A percentile compares a stretch with the other conserved stretches of the same genome.
These are phyloP conservation scores for Orgyia antiqua DNA, from an alignment of 2,888 invertebrate genomes.

Conservation along the genomic window DNA sequence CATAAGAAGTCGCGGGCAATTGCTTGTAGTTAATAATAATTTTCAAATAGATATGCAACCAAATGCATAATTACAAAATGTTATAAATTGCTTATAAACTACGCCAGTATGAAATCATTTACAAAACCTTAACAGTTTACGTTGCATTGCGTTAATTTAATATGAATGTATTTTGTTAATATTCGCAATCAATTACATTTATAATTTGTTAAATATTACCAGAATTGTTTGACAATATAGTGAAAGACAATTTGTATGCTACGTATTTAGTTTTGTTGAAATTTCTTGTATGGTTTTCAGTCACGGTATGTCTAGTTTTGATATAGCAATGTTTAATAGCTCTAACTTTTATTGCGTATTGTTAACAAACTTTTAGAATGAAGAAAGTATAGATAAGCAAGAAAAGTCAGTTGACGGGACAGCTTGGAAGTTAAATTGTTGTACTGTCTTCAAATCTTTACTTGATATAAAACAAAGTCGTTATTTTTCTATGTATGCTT, in stretches of 20 bases:
- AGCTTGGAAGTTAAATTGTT: too few relatives aligned
- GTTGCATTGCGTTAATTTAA: constrained; percentile 7
- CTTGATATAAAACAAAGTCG: too few relatives aligned
- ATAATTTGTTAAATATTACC: constrained; percentile 17
- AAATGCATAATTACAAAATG: constrained; percentile 34
- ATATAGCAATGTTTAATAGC: too few relatives aligned
- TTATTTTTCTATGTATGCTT: too few relatives aligned
- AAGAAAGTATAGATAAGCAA: too few relatives aligned
- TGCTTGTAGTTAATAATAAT: too few relatives aligned
- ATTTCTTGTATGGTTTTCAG: constrained; percentile 2
- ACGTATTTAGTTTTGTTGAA: constrained; percentile 5
- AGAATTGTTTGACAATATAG: constrained; percentile 11
- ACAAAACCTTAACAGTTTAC: constrained; percentile 26
- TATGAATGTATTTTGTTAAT: constrained; percentile 22
- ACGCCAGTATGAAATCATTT: constrained; percentile 30
- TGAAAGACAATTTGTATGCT: constrained; percentile 5
- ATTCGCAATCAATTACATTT: constrained; percentile 22
- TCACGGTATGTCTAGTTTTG: constrained; percentile 22
- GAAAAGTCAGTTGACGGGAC: too few relatives aligned
- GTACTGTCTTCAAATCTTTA: too few relatives aligned
- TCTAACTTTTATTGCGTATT: too few relatives aligned
- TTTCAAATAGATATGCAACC: constrained; percentile 33
- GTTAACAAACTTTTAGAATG: too few relatives aligned
- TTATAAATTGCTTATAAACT: constrained; percentile 35
- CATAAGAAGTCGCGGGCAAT: too few relatives aligned